Evolutionary conservation across 2,888 invertebrate species (phyloP).

Genomic region (Aricia artaxerxes): DNA sequence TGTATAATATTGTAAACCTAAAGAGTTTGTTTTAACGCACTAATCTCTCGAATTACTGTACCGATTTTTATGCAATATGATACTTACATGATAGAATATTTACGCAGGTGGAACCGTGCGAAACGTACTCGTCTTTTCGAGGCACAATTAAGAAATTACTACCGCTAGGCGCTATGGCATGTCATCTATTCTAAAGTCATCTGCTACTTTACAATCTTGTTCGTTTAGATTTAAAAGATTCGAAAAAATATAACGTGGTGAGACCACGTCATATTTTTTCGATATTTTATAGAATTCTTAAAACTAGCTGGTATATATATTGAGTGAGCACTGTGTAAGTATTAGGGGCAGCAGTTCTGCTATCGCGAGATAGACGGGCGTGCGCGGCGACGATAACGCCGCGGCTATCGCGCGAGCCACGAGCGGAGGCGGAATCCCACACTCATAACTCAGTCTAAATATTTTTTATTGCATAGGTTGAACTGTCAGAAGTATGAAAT

Average conservation of each 20-base stretch:
- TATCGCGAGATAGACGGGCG: constrained; percentile 51
- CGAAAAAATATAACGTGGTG: too few species aligned
- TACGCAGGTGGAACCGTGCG: too few species aligned
- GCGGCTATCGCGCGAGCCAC: constrained; percentile 40
- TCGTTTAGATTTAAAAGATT: not conserved
- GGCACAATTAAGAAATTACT: too few species aligned
- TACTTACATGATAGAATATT: too few species aligned
- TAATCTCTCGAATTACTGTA: too few species aligned
- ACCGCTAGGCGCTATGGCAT: too few species aligned
- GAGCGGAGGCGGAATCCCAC: not conserved
- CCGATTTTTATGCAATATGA: too few species aligned
- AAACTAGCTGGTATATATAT: not conserved
- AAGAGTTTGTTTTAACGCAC: too few species aligned
- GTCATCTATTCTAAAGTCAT: not conserved
- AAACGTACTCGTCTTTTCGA: too few species aligned
- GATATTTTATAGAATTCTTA: not conserved
- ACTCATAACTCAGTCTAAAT: not conserved
- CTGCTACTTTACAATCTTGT: not conserved
- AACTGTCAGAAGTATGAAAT: too few species aligned
- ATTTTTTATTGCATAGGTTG: too few species aligned
- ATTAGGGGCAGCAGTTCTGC: constrained; percentile 20
- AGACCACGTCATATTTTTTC: not conserved
- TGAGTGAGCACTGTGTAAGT: constrained; percentile 18
- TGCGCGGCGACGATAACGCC: constrained; percentile 53
- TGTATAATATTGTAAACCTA: too few species aligned